Conservation (phyloP, 2,797 vertebrate species). For the Muraenolepis orangiensis region DNA sequence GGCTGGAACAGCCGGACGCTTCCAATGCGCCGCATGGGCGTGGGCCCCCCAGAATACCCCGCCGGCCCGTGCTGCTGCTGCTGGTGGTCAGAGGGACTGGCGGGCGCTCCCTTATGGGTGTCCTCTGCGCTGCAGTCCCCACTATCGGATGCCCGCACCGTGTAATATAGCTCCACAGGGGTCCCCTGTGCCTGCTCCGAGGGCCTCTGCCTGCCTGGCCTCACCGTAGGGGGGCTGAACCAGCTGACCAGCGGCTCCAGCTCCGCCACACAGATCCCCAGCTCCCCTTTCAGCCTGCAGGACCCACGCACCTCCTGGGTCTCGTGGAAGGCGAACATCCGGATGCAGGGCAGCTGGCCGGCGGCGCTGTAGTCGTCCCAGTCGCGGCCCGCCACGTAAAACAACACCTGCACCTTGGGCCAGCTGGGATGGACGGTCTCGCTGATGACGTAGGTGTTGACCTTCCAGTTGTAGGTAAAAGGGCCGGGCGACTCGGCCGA, state of each 20-base stretch:
- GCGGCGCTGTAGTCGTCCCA: conserved; percentile 80
- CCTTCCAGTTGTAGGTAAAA: conserved; percentile 83
- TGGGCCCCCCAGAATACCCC: conserved; percentile 72
- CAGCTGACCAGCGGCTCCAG: conserved; percentile 79
- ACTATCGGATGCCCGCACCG: conserved; percentile 68
- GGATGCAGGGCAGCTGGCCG: conserved; percentile 76
- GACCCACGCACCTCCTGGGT: conserved; percentile 81
- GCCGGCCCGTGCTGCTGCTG: conserved; percentile 65
- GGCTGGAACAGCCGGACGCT: conserved; percentile 80
- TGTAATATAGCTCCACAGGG: conserved; percentile 82
- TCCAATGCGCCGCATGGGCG: conserved; percentile 85
- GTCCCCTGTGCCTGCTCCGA: conserved; percentile 75
- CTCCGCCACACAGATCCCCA: conserved; percentile 81
- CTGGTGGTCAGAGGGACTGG: neutral
- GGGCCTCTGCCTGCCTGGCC: conserved; percentile 75
- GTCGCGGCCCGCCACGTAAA: conserved; percentile 78
- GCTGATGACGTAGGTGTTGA: conserved; percentile 78
- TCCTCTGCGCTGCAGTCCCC: conserved; percentile 78
- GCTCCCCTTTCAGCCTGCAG: conserved; percentile 77
- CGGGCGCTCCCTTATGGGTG: conserved; percentile 69
- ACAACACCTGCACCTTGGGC: conserved; percentile 82
- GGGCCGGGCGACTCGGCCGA: conserved; percentile 55
- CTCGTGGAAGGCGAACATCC: conserved; percentile 82
- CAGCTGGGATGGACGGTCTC: conserved; percentile 78
- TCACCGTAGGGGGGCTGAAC: conserved; percentile 78